Conservation (phyloP, 1,140 invertebrate species). For the Acromyrmex echinatior region DNA sequence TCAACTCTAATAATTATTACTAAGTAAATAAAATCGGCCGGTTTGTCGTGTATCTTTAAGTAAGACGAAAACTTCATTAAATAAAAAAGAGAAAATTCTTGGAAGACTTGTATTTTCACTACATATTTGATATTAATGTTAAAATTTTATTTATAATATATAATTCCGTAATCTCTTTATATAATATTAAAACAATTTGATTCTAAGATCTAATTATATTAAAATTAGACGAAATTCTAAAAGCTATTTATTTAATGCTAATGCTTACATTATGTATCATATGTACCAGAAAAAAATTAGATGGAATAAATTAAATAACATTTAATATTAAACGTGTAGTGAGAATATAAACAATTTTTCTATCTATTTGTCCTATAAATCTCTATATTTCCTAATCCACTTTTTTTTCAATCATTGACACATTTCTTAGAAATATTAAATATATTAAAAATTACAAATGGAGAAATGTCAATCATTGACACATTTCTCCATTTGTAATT, state of each 20-base stretch:
- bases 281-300: neutral
- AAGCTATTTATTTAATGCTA: neutral
- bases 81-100: conserved; percentile 70
- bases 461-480: neutral
- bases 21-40: conserved; percentile 74
- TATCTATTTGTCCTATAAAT: neutral
- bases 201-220: conserved; percentile 10
- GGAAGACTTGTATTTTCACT: conserved; percentile 53
- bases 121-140: conserved; percentile 21
- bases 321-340: conserved; percentile 24
- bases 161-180: neutral
- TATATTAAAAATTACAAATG: no score
- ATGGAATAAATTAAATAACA: neutral
- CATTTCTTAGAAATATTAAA: neutral
- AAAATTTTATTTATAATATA: neutral
- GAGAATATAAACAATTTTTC: conserved; percentile 25
- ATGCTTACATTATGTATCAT: neutral
- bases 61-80: conserved; percentile 72
- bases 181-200: neutral
- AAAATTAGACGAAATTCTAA: neutral
- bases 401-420: neutral
- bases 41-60: conserved; percentile 76
- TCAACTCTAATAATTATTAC: conserved; percentile 71
- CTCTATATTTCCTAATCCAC: neutral
- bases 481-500: conserved; percentile 17